Base-by-base conservation (phyloP, 2,113 vertebrate genomes). In the Galemys pyrenaicus region DNA sequence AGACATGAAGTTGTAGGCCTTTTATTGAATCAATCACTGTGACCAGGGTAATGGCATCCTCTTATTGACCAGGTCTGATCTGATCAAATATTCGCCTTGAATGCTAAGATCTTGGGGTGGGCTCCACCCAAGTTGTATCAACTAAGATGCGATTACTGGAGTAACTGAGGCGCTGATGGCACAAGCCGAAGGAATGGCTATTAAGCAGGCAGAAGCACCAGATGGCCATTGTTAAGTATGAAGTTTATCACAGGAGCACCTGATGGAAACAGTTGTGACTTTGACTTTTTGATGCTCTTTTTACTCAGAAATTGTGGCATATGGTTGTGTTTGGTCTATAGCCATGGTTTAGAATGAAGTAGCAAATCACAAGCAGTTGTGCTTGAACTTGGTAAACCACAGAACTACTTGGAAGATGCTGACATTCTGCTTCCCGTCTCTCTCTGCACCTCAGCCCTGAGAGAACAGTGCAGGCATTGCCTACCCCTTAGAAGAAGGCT, bases 301-400 rank as follows among this genome's bases (percentile, higher is more conserved):
- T 92, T 86, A 26, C 28, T 26, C 2, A 68, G 24, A 64, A 58
- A n/a, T 37, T 41, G n/a, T 37, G 0, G 11, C 46, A 87, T 87
- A 77, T 94, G 91, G 56, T 83, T 94, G 89, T 79, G 54, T 81
- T 80, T 84, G 80, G 54, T 93, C 16, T 89, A 20, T 56, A 87
- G 82, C 79, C 35, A 3, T 49, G 35, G n/a, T 39, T 89, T 79
- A 80, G 54, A 78, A 74, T 9, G 56, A 89, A 32, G 44, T 54
- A 70, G 74, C n/a, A 92, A 89, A 84, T 81, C 32, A 19, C 39
- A 92, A 89, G 30, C 79, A 39, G 28, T 94, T 95, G 83, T 37
- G 37, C 51, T 94, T 84, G 77, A 89, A 87, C 74, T 94, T 84
- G 0, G 9, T 91, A 73, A 95, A 65, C 56, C 51, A 28, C 30